A percentile compares a stretch with the other conserved stretches of the same genome.
These are phyloP conservation scores for Brachypalpus laphriformis DNA, from an alignment of 2,888 invertebrate genomes.

Conservation along the genomic window DNA sequence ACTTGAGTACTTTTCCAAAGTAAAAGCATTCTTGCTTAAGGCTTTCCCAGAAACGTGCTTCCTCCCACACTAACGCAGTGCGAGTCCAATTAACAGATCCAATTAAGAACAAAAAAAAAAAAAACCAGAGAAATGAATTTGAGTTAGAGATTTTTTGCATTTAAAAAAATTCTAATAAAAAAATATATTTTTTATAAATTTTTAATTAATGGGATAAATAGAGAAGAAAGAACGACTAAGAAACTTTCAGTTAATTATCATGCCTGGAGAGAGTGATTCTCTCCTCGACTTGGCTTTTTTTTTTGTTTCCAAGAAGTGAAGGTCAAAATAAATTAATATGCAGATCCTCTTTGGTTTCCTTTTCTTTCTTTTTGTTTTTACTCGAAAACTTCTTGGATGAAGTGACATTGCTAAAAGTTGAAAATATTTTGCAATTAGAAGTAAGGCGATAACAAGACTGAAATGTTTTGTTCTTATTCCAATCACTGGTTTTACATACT, in stretches of 20 bases:
- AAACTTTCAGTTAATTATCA: slow-evolving; percentile 32
- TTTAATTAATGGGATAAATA: slow-evolving; percentile 50
- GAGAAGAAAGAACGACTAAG: slow-evolving; percentile 1
- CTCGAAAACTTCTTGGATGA: slow-evolving; percentile 7
- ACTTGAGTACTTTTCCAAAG: neutral
- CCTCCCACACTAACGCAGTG: neutral
- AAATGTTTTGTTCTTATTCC: neutral
- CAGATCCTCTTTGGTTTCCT: slow-evolving; percentile 36
- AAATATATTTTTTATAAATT: slow-evolving; percentile 24
- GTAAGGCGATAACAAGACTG: neutral
- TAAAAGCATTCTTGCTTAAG: neutral
- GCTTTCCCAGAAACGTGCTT: neutral
- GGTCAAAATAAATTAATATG: slow-evolving; percentile 33
- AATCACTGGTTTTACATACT: slow-evolving; percentile 1
- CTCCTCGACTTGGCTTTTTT: neutral
- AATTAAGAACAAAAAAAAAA: slow-evolving; percentile 42
- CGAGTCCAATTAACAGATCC: slow-evolving; percentile 65
- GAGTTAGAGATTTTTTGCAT: slow-evolving; percentile 19
- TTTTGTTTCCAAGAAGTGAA: slow-evolving; percentile 7
- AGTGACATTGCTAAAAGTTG: slow-evolving; percentile 34
- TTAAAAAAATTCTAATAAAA: slow-evolving; percentile 43
- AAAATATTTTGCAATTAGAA: slow-evolving; percentile 19
- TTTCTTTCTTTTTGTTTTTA: neutral
- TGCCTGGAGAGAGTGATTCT: slow-evolving; percentile 3
- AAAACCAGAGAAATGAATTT: slow-evolving; percentile 10